Evolutionary conservation across 1,140 invertebrate genomes (phyloP), one percentile per base, ranked within the genome.

Genomic region (Drosophila cardini): DNA sequence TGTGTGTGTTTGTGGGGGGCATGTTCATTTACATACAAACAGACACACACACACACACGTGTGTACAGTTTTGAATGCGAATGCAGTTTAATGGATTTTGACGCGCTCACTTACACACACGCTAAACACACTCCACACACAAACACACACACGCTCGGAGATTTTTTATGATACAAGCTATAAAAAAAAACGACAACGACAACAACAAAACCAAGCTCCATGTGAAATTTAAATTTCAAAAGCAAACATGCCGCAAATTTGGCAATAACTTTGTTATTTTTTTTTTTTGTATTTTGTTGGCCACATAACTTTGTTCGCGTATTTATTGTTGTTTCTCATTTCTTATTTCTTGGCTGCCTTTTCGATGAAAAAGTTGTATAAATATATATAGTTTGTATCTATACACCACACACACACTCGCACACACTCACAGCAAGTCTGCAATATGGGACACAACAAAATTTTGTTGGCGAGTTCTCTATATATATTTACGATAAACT

Each of bases 161-260:
- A 56, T 73, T 85, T 85, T 89, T 87, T 80, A 89, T 89, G 79
- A 83, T 83, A 80, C 72, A 68, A 63, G 79, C 76, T 76, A 87
- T 87, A 87, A 87, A 87, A 80, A 26, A 26, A 3, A 26, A 26
- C 21, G 21, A 26, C 21, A 26, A 71, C 46, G 55, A 77, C 67
- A 75, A 62, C 60, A 74, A 65, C 62, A 70, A 58, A 10, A 53
- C 56, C 68, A 79, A 73, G 63, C 73, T 69, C 21, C 45, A 76
- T 87, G 83, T 77, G 76, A 86, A 89, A 89, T 89, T 89, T 89
- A 90, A 89, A 89, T 89, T 89, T 89, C 84, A 89, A 89, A 89
- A 89, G 85, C 85, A 89, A 89, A 89, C 80, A 90, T 90, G 84
- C 84, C 85, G 84, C 77, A 89, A 74, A 84, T 89, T 89, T 89